Base-by-base conservation (phyloP, 2,797 vertebrate genomes). In the Enteromius anoplus region DNA sequence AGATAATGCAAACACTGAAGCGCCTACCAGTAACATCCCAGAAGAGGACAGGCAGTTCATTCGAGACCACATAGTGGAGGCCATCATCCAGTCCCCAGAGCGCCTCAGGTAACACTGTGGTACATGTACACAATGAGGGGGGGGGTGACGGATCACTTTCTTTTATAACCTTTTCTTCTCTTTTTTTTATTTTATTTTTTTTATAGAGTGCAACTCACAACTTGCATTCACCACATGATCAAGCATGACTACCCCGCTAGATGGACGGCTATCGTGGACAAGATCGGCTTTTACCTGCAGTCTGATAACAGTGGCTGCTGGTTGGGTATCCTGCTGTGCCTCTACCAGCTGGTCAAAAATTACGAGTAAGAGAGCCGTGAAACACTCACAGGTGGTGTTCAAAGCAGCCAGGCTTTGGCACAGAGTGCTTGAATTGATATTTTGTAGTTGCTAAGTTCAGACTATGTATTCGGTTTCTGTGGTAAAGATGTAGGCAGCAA, bases 331-430 rank as follows among this genome's bases (percentile, higher is more conserved):
- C 95, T 99, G 90, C 97, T 99, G 84, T 99, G 98, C 88, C 97
- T 99, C 88, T 98, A 99, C 93, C 98, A 99, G 88, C 96, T 99
- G 70, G 98, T 99, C 89, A 99, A 99, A 93, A 99, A 98, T 93
- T 99, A 99, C 19, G 98, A 99, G 98, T 99, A 94, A 95, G 98
- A 86, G 26, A 40, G 14, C 23, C 0, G 2, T 42, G 26, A 78
- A 78, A 49, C n/a, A 14, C 3, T 29, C 9, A 19, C 55, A 47
- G 17, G 49, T 40, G 40, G 68, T 23, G 66, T 45, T 66, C 19
- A 10, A 29, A 15, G 32, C 37, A 75, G 21, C 6, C 5, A 37
- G 71, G 49, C 17, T 73, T 34, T 73, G 47, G 17, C 10, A 8
- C 17, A 1, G 15, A 14, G 21, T 15, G 47, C 21, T 10, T 53